phyloP scores from a whole-genome alignment of 2,888 invertebrate genomes.

The Anoncus sp. region DNA sequence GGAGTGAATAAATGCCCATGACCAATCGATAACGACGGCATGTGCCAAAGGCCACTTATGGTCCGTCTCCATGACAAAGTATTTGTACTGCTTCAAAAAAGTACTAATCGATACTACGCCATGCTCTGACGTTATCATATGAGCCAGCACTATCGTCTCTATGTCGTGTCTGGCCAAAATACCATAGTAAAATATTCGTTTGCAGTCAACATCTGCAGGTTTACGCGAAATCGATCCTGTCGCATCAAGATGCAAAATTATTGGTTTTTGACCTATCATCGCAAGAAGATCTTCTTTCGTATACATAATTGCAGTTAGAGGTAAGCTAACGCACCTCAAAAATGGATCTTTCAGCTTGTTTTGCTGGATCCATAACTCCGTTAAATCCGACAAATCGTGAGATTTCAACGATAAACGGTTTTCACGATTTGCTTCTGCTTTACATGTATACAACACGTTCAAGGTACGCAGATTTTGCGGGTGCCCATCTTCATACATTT shows the following conservation, averaged over 20 bases:
- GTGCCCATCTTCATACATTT: too few species aligned
- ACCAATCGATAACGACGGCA: constrained; percentile 51
- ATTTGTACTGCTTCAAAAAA: constrained; percentile 50
- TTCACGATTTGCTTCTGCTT: too few species aligned
- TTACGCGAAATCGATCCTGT: constrained; percentile 51
- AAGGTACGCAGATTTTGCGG: too few species aligned
- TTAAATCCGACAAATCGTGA: constrained; percentile 1
- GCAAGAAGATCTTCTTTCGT: constrained; percentile 23
- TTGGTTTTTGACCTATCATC: background rate
- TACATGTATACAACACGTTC: too few species aligned
- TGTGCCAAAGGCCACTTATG: constrained; percentile 13
- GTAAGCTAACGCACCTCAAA: constrained; percentile 18
- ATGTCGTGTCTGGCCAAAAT: constrained; percentile 14
- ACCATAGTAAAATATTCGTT: constrained; percentile 53
- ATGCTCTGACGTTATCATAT: constrained; percentile 56
- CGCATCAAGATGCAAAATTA: constrained; percentile 54
- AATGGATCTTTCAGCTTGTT: constrained; percentile 26
- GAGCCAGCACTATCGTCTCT: constrained; percentile 2
- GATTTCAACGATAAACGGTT: too few species aligned
- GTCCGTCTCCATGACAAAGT: constrained; percentile 48
- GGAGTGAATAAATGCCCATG: constrained; percentile 2
- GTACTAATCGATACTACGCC: constrained; percentile 41
- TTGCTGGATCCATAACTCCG: background rate
- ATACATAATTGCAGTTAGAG: constrained; percentile 31
- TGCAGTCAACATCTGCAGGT: constrained; percentile 41